A percentile compares a stretch with the other conserved stretches of the same genome.
Evolutionary conservation across 2,888 invertebrate species (phyloP).

Genomic region (Chesias legatella): DNA sequence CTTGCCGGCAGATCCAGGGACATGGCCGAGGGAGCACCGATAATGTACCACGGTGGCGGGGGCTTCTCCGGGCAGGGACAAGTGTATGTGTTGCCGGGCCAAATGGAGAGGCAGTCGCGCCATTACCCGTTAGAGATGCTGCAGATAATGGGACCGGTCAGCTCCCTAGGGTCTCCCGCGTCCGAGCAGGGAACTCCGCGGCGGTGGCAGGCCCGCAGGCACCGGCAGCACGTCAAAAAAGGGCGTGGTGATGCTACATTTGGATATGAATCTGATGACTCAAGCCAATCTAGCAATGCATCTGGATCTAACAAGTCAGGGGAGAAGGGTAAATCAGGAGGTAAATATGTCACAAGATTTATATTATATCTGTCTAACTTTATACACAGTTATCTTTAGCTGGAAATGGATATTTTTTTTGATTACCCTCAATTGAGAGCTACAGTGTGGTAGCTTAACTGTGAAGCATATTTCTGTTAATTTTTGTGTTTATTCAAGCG

Average conservation of each 20-base stretch:
- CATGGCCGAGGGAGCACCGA: conserved; percentile 68
- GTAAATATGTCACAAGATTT: conserved; percentile 24
- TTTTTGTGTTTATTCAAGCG: no score
- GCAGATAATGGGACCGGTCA: conserved; percentile 45
- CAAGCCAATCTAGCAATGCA: conserved; percentile 73
- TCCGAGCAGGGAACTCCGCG: conserved; percentile 40
- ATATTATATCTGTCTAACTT: no score
- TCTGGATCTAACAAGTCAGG: conserved; percentile 70
- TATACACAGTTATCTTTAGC: no score
- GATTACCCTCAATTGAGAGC: conserved; percentile 11
- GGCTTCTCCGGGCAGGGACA: conserved; percentile 55
- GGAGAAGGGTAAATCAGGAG: conserved; percentile 57
- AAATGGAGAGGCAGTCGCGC: conserved; percentile 50
- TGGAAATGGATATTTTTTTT: no score
- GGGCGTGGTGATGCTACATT: conserved; percentile 57
- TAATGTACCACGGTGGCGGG: conserved; percentile 63
- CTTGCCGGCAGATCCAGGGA: conserved; percentile 42
- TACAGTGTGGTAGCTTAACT: no score
- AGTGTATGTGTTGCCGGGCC: conserved; percentile 53
- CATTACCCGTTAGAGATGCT: conserved; percentile 59
- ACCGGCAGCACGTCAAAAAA: conserved; percentile 43
- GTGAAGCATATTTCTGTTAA: no score
- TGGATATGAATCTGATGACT: conserved; percentile 73
- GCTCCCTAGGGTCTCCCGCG: conserved; percentile 32
- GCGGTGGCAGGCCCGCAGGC: conserved; percentile 54